These are phyloP conservation scores for Brachionus sp. DNA, from an alignment of 1,140 invertebrate species.

Conservation along the genomic window DNA sequence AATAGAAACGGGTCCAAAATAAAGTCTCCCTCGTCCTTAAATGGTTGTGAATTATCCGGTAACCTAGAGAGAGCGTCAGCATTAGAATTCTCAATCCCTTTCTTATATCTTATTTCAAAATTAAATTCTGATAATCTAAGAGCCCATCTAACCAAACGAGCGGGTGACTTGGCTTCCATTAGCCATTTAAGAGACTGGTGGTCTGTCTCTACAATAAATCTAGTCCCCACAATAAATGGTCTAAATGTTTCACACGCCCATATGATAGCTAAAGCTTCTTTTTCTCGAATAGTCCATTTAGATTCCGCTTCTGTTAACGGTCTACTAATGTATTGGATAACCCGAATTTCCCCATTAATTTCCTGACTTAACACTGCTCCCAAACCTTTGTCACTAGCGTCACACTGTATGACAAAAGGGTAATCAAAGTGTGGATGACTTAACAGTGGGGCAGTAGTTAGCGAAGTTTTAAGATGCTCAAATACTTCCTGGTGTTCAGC, in stretches of 20 bases:
- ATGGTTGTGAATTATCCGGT: background rate
- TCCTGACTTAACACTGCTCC: conserved; percentile 60
- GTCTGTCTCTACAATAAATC: conserved; percentile 7
- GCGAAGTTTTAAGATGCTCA: background rate
- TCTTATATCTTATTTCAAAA: conserved; percentile 8
- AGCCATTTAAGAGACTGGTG: conserved; percentile 2
- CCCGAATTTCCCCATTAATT: conserved; percentile 51
- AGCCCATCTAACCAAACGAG: background rate
- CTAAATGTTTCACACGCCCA: background rate
- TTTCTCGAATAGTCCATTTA: conserved; percentile 51
- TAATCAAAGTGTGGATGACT: background rate
- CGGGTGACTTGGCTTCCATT: background rate
- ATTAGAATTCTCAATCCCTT: background rate
- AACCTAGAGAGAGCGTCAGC: background rate
- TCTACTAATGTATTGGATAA: conserved; percentile 57
- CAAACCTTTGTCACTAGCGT: conserved; percentile 55
- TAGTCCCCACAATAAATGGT: conserved; percentile 7
- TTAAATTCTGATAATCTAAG: background rate
- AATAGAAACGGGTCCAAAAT: background rate
- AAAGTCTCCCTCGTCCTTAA: background rate
- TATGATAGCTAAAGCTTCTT: conserved; percentile 48
- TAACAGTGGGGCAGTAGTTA: background rate
- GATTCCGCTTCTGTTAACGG: conserved; percentile 47
- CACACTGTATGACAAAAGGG: conserved; percentile 49
- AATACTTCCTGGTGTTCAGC: background rate